Base-by-base conservation (phyloP, 2,888 invertebrate species). In the Agrotis clavis region DNA sequence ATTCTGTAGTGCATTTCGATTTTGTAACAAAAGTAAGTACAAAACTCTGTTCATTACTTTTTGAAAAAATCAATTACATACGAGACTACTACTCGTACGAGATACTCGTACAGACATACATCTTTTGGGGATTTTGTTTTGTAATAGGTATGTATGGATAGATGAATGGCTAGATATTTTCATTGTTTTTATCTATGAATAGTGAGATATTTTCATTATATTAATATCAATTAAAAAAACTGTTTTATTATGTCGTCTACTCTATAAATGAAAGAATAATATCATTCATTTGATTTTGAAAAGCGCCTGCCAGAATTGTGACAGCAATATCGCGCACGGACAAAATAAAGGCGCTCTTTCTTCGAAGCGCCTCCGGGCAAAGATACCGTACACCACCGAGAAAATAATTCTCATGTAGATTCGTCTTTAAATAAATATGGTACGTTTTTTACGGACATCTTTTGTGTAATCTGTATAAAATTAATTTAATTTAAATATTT, bases 331-430 rank as follows among this genome's bases (percentile, higher is more conserved):
- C 63, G 71, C 73, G 66, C 50, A 71, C 57, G 61, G 53, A 30
- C 50, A 62, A 74, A 79, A 79, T 76, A 71, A 65, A 67, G 61
- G 66, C 67, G 70, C 56, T 67, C 51, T 70, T 76, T 79, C 66
- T 59, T 30, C 7, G 21, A 67, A 56, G 71, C 79, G 74, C 71
- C 79, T 18, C 51, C n/a, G 41, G 79, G 79, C 71, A 18, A 54
- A 25, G 19, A 60, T 51, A 56, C 30, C 61, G 67, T 63, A 47
- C 11, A 62, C 62, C 48, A 53, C 61, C 51, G 73, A 71, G 63
- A 63, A 71, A 68, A 56, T 59, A 76, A 67, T 70, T 71, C 50
- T 56, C 51, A 67, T 63, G 48, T 63, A 51, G 13, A 45, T 47
- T 30, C 13, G 1, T 21, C 13, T 41, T 21, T 56, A 67, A 64